phyloP scores from a whole-genome alignment of 2,888 invertebrate species.

The Peribatodes rhomboidaria region DNA sequence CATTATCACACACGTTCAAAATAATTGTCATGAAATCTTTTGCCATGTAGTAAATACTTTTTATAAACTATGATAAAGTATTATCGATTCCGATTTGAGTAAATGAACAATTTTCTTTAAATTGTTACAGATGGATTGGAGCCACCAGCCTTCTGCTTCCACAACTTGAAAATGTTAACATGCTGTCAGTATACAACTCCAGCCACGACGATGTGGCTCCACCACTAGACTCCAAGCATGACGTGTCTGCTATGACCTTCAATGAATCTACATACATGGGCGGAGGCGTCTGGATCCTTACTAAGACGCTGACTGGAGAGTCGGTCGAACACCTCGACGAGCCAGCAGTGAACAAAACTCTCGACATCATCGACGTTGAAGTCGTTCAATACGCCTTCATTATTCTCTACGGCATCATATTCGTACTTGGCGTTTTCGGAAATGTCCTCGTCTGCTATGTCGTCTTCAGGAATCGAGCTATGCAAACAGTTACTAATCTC shows the following conservation, averaged over 20 bases:
- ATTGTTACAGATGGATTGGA: conserved; percentile 76
- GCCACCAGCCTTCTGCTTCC: conserved; percentile 31
- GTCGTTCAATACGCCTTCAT: conserved; percentile 91
- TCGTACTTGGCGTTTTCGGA: conserved; percentile 92
- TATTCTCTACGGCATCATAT: conserved; percentile 92
- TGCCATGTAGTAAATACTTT: too few relatives aligned
- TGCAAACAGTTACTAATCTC: conserved; percentile 97
- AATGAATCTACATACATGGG: conserved; percentile 69
- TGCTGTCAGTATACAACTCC: conserved; percentile 59
- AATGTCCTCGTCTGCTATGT: conserved; percentile 95
- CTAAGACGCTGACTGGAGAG: conserved; percentile 78
- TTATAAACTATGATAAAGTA: too few relatives aligned
- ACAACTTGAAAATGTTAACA: conserved; percentile 53
- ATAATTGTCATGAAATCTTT: too few relatives aligned
- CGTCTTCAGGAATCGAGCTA: conserved; percentile 93
- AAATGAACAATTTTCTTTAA: conserved; percentile 26
- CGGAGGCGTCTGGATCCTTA: conserved; percentile 74
- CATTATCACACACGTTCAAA: too few relatives aligned
- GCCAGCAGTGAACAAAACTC: conserved; percentile 74
- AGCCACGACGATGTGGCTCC: conserved; percentile 57
- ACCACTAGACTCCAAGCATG: conserved; percentile 61
- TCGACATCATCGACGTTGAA: conserved; percentile 88
- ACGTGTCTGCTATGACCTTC: conserved; percentile 68
- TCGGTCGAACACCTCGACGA: conserved; percentile 78
- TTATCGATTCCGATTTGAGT: background rate